Evolutionary conservation across 1,140 invertebrate species (phyloP).

Genomic region (Dufourea novaeangliae): DNA sequence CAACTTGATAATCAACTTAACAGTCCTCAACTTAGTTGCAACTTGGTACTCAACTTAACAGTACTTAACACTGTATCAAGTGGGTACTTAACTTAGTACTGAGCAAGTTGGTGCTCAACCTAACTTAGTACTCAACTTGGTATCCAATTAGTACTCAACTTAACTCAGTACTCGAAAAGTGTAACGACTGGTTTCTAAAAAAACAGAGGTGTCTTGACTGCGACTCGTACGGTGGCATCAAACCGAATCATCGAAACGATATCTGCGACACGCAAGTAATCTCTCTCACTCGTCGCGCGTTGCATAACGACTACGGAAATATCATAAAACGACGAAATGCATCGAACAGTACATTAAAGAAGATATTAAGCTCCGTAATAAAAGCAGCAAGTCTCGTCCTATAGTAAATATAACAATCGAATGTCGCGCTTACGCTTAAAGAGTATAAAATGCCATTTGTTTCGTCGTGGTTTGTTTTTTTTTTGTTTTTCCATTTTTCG

Average conservation of each 20-base stretch:
- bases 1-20: too few relatives aligned
- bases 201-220: not conserved
- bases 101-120: too few relatives aligned
- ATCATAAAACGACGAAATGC: constrained; percentile 27
- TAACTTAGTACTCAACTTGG: too few relatives aligned
- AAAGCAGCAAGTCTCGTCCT: constrained; percentile 33
- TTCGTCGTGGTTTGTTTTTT: not conserved
- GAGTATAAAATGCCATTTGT: constrained; percentile 46
- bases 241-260: not conserved
- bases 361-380: constrained; percentile 33
- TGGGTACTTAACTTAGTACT: too few relatives aligned
- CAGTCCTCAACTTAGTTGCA: too few relatives aligned
- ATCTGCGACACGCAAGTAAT: constrained; percentile 1
- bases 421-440: constrained; percentile 41
- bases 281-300: not conserved
- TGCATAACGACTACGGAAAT: constrained; percentile 14
- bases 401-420: constrained; percentile 39
- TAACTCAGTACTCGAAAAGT: too few relatives aligned
- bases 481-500: not conserved
- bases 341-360: constrained; percentile 26
- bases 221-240: constrained; percentile 14
- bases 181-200: not conserved
- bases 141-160: too few relatives aligned
- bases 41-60: too few relatives aligned
- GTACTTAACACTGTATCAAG: too few relatives aligned